Percentiles rank a stretch among this genome's conserved stretches.
phyloP scores from a whole-genome alignment of 2,113 vertebrate genomes.

The Microtus pennsylvanicus region DNA sequence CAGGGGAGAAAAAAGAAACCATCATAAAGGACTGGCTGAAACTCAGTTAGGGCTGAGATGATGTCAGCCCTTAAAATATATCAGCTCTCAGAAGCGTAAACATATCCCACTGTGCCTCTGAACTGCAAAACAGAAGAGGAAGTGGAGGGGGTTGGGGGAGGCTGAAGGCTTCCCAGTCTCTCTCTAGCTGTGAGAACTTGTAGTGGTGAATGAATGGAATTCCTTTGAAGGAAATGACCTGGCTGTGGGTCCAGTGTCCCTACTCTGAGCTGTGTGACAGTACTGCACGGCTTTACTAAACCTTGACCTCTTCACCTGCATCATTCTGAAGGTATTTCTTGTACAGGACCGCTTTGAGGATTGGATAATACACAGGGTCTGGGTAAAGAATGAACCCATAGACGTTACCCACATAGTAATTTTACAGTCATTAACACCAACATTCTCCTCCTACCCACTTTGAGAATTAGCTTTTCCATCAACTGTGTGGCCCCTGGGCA shows the following conservation, averaged over 20 bases:
- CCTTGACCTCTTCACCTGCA: not conserved
- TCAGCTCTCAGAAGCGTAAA: not conserved
- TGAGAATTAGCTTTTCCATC: not conserved
- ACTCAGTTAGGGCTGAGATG: constrained; percentile 10
- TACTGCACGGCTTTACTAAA: not conserved
- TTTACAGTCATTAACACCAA: not conserved
- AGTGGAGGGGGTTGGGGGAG: not conserved
- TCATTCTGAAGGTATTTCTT: not conserved
- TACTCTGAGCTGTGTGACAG: not conserved
- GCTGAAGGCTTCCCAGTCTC: not conserved
- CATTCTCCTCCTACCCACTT: not conserved
- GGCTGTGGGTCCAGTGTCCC: not conserved
- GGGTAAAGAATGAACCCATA: not conserved
- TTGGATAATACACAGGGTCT: not conserved
- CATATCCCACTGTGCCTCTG: not conserved
- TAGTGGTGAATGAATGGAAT: not conserved
- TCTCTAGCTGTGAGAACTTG: not conserved
- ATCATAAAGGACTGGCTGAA: not conserved
- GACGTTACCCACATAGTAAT: not conserved
- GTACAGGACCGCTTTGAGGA: not conserved
- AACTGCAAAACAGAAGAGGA: not conserved
- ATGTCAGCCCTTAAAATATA: constrained; percentile 46
- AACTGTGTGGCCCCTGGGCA: not conserved
- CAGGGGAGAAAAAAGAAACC: not conserved
- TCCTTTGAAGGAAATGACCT: not conserved